phyloP scores from a whole-genome alignment of 2,113 vertebrate species.

The Dromas ardeola region DNA sequence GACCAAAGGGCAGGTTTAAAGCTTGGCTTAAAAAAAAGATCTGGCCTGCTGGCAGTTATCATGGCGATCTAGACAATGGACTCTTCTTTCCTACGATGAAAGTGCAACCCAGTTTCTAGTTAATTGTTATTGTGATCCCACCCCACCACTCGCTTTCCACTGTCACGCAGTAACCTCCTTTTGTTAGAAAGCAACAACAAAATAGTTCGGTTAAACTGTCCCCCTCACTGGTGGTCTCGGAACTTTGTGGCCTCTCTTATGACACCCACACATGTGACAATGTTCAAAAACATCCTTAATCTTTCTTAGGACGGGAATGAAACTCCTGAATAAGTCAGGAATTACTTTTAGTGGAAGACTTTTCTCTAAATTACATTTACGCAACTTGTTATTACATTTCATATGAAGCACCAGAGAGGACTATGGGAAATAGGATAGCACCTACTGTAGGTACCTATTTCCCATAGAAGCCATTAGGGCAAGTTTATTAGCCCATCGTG shows the following conservation, averaged over 20 bases:
- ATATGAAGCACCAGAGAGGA: background rate
- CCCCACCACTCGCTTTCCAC: background rate
- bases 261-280: background rate
- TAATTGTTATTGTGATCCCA: background rate
- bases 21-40: background rate
- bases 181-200: background rate
- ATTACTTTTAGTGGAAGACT: background rate
- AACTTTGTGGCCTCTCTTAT: background rate
- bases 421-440: background rate
- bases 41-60: background rate
- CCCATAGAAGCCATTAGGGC: background rate
- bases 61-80: background rate
- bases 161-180: background rate
- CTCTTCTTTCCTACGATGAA: background rate
- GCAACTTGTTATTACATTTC: slow-evolving; percentile 25
- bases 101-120: background rate
- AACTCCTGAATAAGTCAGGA: background rate
- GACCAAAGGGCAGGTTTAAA: background rate
- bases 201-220: background rate
- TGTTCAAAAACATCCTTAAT: background rate
- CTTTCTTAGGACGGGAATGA: background rate
- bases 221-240: background rate
- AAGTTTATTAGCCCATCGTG: slow-evolving; percentile 15
- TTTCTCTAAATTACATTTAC: slow-evolving; percentile 27
- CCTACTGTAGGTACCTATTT: slow-evolving; percentile 6